Evolutionary conservation across 2,888 invertebrate genomes (phyloP).

Genomic region (Matsumyia berberina): DNA sequence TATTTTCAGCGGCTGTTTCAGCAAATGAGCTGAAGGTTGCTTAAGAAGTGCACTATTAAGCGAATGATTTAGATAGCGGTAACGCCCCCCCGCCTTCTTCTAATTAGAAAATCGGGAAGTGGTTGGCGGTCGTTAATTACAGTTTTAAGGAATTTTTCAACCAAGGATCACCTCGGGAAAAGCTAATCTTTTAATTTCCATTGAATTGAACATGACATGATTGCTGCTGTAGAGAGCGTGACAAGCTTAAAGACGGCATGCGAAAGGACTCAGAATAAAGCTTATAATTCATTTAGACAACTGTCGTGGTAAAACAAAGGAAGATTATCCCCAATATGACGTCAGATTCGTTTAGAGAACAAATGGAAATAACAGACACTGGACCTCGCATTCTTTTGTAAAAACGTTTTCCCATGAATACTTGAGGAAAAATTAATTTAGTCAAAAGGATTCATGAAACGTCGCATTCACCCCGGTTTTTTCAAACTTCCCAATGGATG

Average conservation of each 20-base stretch:
- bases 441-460: conserved; percentile 4
- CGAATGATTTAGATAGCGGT: background rate
- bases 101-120: conserved; percentile 54
- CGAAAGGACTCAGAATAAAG: too few species aligned
- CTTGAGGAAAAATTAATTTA: conserved; percentile 26
- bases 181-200: background rate
- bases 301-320: too few species aligned
- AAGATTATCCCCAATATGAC: too few species aligned
- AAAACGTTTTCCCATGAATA: conserved; percentile 29
- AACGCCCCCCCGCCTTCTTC: background rate
- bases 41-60: conserved; percentile 33
- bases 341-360: too few species aligned
- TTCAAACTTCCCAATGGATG: conserved; percentile 17
- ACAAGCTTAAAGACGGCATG: too few species aligned
- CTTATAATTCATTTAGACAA: too few species aligned
- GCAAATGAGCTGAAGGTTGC: conserved; percentile 41
- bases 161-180: background rate
- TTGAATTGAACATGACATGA: background rate
- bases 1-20: conserved; percentile 54
- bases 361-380: background rate
- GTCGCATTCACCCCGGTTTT: conserved; percentile 10
- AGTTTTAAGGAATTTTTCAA: background rate
- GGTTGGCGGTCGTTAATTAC: conserved; percentile 28
- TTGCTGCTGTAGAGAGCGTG: background rate
- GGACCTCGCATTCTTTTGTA: conserved; percentile 2